Evolutionary conservation across 2,797 vertebrate genomes (phyloP).

Genomic region (Sparus aurata): DNA sequence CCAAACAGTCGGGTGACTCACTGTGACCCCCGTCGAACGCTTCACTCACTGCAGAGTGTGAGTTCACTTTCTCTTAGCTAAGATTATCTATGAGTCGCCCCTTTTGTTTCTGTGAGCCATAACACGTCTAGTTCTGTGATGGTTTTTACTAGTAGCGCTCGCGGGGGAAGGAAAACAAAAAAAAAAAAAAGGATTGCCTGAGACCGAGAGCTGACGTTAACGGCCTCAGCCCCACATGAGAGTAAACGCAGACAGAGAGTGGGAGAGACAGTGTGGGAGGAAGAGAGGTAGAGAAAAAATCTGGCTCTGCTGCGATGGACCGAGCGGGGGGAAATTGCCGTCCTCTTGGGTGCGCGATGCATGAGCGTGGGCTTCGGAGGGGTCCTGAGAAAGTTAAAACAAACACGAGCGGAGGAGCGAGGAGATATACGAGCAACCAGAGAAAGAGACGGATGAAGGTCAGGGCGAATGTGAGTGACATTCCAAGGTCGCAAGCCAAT

Average conservation of each 20-base stretch:
- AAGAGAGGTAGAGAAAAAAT: conserved; percentile 63
- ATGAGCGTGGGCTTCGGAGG: conserved; percentile 61
- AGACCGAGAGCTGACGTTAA: conserved; percentile 54
- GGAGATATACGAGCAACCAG: conserved; percentile 72
- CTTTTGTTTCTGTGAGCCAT: conserved; percentile 60
- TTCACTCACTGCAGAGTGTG: conserved; percentile 56
- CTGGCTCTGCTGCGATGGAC: conserved; percentile 42
- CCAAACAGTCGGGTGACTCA: conserved; percentile 80
- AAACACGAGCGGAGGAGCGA: conserved; percentile 72
- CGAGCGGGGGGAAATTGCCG: conserved; percentile 49
- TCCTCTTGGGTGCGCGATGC: conserved; percentile 73
- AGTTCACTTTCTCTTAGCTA: conserved; percentile 81
- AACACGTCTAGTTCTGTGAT: conserved; percentile 58
- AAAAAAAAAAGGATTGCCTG: conserved; percentile 11
- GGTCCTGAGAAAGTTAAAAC: conserved; percentile 85
- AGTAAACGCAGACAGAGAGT: conserved; percentile 80
- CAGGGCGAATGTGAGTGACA: conserved; percentile 73
- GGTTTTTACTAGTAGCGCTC: conserved; percentile 62
- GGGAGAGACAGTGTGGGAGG: conserved; percentile 80
- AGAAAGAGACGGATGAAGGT: conserved; percentile 72
- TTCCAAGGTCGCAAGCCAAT: conserved; percentile 61
- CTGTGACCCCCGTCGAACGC: conserved; percentile 57
- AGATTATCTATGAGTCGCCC: conserved; percentile 66
- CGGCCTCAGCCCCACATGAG: conserved; percentile 61
- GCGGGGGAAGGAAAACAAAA: not conserved